Conservation (phyloP, 2,888 invertebrate species). For the Neuroscelio doddi region DNA sequence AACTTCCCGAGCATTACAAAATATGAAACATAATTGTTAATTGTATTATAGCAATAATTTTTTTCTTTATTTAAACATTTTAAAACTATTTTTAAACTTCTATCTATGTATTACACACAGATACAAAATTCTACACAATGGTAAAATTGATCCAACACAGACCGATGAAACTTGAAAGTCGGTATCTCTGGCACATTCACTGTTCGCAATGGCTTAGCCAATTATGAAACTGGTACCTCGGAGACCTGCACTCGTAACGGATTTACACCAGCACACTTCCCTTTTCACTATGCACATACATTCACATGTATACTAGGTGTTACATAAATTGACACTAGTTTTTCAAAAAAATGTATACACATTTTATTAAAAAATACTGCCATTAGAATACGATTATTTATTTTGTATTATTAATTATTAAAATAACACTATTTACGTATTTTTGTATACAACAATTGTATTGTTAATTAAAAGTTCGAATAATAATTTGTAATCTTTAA, state of each 20-base stretch:
- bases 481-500: too few relatives aligned
- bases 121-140: background rate
- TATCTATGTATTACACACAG: background rate
- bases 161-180: conserved; percentile 8
- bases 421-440: too few relatives aligned
- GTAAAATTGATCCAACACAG: conserved; percentile 9
- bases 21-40: too few relatives aligned
- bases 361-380: too few relatives aligned
- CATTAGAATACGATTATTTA: too few relatives aligned
- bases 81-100: too few relatives aligned
- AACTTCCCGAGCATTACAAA: too few relatives aligned
- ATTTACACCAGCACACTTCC: conserved; percentile 26
- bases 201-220: conserved; percentile 20
- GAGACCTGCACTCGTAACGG: conserved; percentile 30
- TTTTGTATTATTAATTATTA: too few relatives aligned
- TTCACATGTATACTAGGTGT: conserved; percentile 27
- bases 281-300: conserved; percentile 22
- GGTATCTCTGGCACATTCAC: conserved; percentile 11
- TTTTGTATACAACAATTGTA: too few relatives aligned
- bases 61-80: background rate
- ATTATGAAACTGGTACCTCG: conserved; percentile 30
- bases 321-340: too few relatives aligned
- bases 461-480: too few relatives aligned
- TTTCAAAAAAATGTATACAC: too few relatives aligned
- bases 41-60: background rate